Evolutionary conservation across 2,888 invertebrate genomes (phyloP).

Genomic region (Meghimatium bilineatum): DNA sequence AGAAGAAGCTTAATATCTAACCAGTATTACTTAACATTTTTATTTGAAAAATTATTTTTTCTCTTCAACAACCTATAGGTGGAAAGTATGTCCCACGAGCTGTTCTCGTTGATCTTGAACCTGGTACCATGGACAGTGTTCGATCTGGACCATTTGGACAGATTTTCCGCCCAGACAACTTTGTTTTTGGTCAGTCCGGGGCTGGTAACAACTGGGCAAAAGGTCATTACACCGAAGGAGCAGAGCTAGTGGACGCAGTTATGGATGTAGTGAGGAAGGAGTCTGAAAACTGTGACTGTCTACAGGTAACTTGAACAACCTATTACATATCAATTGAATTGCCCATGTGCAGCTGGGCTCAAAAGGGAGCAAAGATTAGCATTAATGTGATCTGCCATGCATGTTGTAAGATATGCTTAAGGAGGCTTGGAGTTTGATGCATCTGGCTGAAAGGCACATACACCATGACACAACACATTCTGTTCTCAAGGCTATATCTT

Average conservation of each 20-base stretch:
- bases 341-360: neutral
- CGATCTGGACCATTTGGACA: conserved; percentile 52
- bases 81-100: conserved; percentile 53
- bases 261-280: conserved; percentile 84
- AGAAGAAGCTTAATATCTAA: no score
- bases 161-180: conserved; percentile 53
- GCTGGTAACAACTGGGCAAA: conserved; percentile 49
- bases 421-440: no score
- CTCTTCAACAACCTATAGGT: conserved; percentile 29
- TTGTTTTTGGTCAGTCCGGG: conserved; percentile 52
- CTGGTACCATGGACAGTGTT: conserved; percentile 85
- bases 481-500: no score
- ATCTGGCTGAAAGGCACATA: neutral
- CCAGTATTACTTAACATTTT: no score
- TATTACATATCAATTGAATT: neutral
- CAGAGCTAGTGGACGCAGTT: conserved; percentile 80
- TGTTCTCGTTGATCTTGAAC: conserved; percentile 84
- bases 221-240: conserved; percentile 54
- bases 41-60: neutral
- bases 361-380: no score
- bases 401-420: no score
- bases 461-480: no score
- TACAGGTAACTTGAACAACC: conserved; percentile 73
- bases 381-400: no score
- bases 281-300: conserved; percentile 91